Evolutionary conservation across 2,797 vertebrate species (phyloP).

Genomic region (Enoplosus armatus): DNA sequence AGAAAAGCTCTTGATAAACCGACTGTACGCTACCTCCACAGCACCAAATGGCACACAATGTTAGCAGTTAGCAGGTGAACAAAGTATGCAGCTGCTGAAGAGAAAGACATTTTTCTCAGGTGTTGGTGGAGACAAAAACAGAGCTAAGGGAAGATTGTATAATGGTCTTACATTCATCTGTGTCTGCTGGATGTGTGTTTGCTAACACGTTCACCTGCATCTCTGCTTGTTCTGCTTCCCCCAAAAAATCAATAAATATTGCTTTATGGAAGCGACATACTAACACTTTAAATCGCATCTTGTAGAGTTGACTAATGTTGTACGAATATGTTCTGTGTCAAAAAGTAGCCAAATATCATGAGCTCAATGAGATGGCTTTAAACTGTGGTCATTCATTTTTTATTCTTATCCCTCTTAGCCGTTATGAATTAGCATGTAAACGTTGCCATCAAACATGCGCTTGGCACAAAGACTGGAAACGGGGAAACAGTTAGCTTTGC

Average conservation of each 20-base stretch:
- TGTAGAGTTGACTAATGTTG: too few relatives aligned
- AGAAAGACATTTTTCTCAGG: too few relatives aligned
- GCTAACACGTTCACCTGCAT: not conserved
- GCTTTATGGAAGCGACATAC: too few relatives aligned
- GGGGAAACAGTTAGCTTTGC: too few relatives aligned
- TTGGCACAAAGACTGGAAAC: not conserved
- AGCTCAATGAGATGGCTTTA: too few relatives aligned
- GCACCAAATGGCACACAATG: slow-evolving; percentile 4
- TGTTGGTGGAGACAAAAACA: too few relatives aligned
- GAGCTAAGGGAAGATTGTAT: not conserved
- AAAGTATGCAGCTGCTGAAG: not conserved
- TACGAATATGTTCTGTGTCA: too few relatives aligned
- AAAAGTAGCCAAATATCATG: too few relatives aligned
- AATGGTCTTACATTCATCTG: not conserved
- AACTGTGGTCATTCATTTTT: not conserved
- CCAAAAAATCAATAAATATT: not conserved
- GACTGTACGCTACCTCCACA: not conserved
- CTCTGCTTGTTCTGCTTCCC: not conserved
- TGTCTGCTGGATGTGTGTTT: not conserved
- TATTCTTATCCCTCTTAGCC: not conserved
- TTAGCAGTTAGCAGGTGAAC: slow-evolving; percentile 21
- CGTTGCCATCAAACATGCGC: too few relatives aligned
- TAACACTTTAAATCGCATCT: too few relatives aligned
- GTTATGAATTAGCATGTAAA: too few relatives aligned
- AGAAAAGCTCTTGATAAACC: slow-evolving; percentile 33